Evolutionary conservation across 2,888 invertebrate species (phyloP).

Genomic region (Cyaniris semiargus): DNA sequence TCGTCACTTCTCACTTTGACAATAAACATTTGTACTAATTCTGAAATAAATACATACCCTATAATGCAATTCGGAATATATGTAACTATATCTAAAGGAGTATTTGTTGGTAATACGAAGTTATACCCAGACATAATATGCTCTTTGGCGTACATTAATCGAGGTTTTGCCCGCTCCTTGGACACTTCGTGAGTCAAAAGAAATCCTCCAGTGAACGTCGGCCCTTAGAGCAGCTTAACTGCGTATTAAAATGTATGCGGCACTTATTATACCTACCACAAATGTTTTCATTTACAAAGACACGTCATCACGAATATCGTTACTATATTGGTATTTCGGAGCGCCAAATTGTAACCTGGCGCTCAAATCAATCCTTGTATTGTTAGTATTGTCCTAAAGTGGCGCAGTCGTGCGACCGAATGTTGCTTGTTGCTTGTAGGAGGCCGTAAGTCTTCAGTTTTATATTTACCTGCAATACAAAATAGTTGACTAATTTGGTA

Average conservation of each 20-base stretch:
- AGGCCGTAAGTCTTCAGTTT: constrained; percentile 29
- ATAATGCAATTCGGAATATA: constrained; percentile 34
- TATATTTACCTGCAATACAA: constrained; percentile 33
- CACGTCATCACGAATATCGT: not conserved
- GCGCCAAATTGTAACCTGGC: not conserved
- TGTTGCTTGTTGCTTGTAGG: constrained; percentile 6
- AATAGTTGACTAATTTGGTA: not conserved
- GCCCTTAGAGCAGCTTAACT: not conserved
- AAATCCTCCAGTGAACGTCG: not conserved
- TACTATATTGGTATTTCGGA: not conserved
- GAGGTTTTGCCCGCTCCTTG: constrained; percentile 32
- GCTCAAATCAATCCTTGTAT: constrained; percentile 16
- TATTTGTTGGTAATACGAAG: constrained; percentile 44
- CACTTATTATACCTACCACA: constrained; percentile 3
- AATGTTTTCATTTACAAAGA: constrained; percentile 5
- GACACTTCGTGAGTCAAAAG: not conserved
- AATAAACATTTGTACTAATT: constrained; percentile 42
- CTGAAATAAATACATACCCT: constrained; percentile 40
- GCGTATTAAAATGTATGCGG: not conserved
- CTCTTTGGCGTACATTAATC: constrained; percentile 44
- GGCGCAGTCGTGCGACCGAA: not conserved
- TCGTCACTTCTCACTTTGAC: constrained; percentile 38
- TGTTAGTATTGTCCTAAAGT: constrained; percentile 8
- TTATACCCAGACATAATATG: constrained; percentile 39
- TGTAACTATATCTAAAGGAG: constrained; percentile 42